These are phyloP conservation scores for Pachymerium ferrugineum DNA, from an alignment of 2,888 invertebrate genomes.

Conservation along the genomic window DNA sequence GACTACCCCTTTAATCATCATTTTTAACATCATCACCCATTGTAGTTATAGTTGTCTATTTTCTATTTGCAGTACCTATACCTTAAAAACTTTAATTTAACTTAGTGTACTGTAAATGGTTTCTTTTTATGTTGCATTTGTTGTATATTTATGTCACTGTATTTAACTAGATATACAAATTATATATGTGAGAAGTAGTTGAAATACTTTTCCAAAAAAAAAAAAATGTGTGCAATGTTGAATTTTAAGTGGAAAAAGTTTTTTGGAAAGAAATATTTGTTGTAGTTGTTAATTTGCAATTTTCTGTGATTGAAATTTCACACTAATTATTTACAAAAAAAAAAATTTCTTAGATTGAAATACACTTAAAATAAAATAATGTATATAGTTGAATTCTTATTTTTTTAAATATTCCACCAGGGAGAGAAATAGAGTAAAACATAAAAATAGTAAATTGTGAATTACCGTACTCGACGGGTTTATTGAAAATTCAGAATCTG, in stretches of 20 bases:
- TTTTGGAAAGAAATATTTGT: constrained; percentile 9
- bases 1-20: no score
- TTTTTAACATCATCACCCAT: no score
- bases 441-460: not conserved
- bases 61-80: no score
- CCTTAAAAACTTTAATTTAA: no score
- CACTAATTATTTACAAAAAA: not conserved
- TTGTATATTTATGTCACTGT: not conserved
- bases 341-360: not conserved
- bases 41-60: no score
- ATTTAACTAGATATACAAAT: not conserved
- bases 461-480: not conserved
- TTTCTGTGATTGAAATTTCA: not conserved
- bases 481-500: not conserved
- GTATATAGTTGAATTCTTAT: not conserved
- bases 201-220: not conserved
- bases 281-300: constrained; percentile 12
- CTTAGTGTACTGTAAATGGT: not conserved
- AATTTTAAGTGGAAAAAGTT: not conserved
- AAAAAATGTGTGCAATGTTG: constrained; percentile 22
- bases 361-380: not conserved
- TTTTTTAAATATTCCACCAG: not conserved
- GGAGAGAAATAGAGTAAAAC: no score
- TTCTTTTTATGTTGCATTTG: not conserved
- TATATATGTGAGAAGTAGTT: not conserved